Conservation (phyloP, 2,888 invertebrate genomes). For the Leuctra nigra region DNA sequence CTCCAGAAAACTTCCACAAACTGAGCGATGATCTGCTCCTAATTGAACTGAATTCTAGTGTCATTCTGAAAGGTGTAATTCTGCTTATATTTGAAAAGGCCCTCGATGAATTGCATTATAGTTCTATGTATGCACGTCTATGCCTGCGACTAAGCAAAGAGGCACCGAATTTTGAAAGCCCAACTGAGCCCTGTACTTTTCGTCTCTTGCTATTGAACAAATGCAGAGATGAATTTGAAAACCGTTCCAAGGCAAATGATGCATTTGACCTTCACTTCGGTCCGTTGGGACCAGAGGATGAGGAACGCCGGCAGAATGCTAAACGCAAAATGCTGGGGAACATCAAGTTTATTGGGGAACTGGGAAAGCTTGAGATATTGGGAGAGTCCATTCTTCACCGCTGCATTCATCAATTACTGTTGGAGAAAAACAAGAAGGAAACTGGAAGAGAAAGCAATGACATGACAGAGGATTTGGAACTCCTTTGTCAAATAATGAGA, state of each 20-base stretch:
- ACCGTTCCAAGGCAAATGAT: constrained; percentile 64
- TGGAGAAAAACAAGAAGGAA: constrained; percentile 55
- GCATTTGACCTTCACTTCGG: constrained; percentile 56
- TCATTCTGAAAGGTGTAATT: constrained; percentile 94
- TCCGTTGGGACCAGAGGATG: constrained; percentile 66
- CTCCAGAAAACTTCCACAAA: constrained; percentile 99
- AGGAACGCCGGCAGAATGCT: constrained; percentile 84
- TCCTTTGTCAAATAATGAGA: constrained; percentile 97
- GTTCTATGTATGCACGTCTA: constrained; percentile 99
- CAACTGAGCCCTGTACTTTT: constrained; percentile 70
- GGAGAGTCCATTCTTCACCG: constrained; percentile 87
- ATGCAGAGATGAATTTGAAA: constrained; percentile 94
- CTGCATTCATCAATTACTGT: constrained; percentile 85
- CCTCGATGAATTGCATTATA: constrained; percentile 99
- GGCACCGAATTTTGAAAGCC: constrained; percentile 88
- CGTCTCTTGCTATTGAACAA: constrained; percentile 85
- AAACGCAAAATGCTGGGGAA: constrained; percentile 98
- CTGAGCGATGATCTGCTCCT: constrained; percentile 95
- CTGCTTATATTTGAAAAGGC: constrained; percentile 95
- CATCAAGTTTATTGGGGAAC: constrained; percentile 90
- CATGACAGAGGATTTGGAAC: constrained; percentile 96
- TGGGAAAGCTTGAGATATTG: constrained; percentile 94
- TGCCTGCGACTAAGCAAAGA: constrained; percentile 97
- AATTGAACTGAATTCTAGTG: constrained; percentile 89
- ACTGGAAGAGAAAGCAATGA: constrained; percentile 48